phyloP scores from a whole-genome alignment of 37 sponge, comb jelly and placozoan species.

The Lycopodina hypogea region DNA sequence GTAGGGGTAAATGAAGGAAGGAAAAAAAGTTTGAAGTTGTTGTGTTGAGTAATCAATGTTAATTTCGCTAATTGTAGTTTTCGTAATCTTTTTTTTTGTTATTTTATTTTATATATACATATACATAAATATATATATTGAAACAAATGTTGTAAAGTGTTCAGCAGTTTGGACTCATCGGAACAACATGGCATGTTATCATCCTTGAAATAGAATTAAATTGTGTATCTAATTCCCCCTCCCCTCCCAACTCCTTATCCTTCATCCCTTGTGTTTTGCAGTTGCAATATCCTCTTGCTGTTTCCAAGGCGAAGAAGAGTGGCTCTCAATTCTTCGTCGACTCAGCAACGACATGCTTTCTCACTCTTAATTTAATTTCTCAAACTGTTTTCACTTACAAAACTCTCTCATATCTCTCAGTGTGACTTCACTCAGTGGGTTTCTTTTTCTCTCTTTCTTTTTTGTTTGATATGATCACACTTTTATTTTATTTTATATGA shows the following conservation, averaged over 20 bases:
- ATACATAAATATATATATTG: background rate
- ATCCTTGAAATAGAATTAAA: too few relatives aligned
- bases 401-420: background rate
- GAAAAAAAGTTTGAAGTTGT: too few relatives aligned
- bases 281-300: conserved; percentile 54
- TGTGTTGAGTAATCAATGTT: too few relatives aligned
- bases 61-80: too few relatives aligned
- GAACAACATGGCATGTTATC: background rate
- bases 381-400: background rate
- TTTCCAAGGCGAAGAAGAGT: conserved; percentile 38
- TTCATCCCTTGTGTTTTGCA: conserved; percentile 15
- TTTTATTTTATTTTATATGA: too few relatives aligned
- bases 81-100: too few relatives aligned
- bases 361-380: background rate
- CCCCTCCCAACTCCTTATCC: too few relatives aligned
- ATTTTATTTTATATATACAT: background rate
- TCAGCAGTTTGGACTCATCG: background rate
- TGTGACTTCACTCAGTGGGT: too few relatives aligned
- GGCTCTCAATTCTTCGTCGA: conserved; percentile 29
- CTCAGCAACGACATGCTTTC: conserved; percentile 26
- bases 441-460: too few relatives aligned
- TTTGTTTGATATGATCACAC: too few relatives aligned
- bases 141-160: background rate
- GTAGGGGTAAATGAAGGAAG: too few relatives aligned
- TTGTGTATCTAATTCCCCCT: too few relatives aligned